Conservation (phyloP, 1,140 invertebrate genomes). For the Laupala kohalensis region DNA sequence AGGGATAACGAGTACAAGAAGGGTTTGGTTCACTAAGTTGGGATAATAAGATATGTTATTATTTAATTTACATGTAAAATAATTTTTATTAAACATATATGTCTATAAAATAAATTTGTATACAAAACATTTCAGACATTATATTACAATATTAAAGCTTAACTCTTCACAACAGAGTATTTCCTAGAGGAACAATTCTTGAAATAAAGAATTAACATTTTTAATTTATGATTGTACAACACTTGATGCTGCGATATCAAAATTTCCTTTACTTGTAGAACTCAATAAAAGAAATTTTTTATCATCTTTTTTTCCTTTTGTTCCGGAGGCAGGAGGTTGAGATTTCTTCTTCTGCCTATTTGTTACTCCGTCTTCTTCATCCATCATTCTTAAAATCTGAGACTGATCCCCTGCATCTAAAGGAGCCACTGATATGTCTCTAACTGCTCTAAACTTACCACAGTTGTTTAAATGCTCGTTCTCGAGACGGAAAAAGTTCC, state of each 20-base stretch:
- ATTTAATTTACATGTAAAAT: no score
- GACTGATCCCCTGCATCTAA: conserved; percentile 86
- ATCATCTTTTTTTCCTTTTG: not conserved
- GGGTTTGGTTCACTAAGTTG: no score
- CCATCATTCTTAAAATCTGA: conserved; percentile 92
- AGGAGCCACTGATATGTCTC: conserved; percentile 96
- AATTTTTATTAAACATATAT: no score
- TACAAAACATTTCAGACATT: no score
- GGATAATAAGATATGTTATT: no score
- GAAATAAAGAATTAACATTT: no score
- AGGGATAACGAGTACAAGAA: no score
- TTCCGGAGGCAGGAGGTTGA: not conserved
- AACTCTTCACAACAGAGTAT: no score
- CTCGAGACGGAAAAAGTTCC: conserved; percentile 99
- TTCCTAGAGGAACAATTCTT: no score
- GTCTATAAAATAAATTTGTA: no score
- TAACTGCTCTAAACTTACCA: conserved; percentile 95
- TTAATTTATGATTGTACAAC: no score
- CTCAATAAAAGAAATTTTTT: not conserved
- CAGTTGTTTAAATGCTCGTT: conserved; percentile 99
- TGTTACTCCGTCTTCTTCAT: conserved; percentile 74
- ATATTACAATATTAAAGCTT: no score
- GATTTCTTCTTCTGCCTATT: conserved; percentile 27
- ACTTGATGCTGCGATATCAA: not conserved
- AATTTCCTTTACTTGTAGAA: not conserved